These are phyloP conservation scores for Salvelinus sp. DNA, from an alignment of 2,113 vertebrate species.

Conservation along the genomic window DNA sequence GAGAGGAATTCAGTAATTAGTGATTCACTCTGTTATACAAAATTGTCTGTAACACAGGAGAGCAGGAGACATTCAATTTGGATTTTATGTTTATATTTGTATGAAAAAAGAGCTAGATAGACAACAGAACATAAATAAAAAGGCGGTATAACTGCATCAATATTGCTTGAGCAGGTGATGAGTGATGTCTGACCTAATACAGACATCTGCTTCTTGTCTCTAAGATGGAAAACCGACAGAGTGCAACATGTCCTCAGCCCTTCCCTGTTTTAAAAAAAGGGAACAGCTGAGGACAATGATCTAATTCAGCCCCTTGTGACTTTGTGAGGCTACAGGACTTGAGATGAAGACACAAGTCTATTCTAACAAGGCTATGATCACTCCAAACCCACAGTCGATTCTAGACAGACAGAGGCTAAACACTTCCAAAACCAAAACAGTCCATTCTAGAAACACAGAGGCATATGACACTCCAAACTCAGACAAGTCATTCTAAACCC, in stretches of 20 bases:
- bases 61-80: slow-evolving; percentile 28
- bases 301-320: too few relatives aligned
- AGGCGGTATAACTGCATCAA: slow-evolving; percentile 45
- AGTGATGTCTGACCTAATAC: background rate
- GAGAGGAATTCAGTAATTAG: background rate
- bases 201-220: background rate
- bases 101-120: slow-evolving; percentile 72
- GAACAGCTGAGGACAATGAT: too few relatives aligned
- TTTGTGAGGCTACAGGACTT: too few relatives aligned
- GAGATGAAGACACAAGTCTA: too few relatives aligned
- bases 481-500: too few relatives aligned
- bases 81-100: slow-evolving; percentile 71
- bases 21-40: background rate
- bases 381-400: too few relatives aligned
- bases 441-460: too few relatives aligned
- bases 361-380: too few relatives aligned
- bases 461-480: too few relatives aligned
- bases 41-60: slow-evolving; percentile 13
- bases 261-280: too few relatives aligned
- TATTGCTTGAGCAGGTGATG: slow-evolving; percentile 35
- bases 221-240: background rate
- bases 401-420: too few relatives aligned
- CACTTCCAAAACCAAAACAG: too few relatives aligned
- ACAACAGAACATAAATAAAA: slow-evolving; percentile 52
- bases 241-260: background rate